A percentile compares a stretch with the other conserved stretches of the same genome.
Conservation (phyloP, 2,797 vertebrate species). For the Oryzias dopingdopingensis region DNA sequence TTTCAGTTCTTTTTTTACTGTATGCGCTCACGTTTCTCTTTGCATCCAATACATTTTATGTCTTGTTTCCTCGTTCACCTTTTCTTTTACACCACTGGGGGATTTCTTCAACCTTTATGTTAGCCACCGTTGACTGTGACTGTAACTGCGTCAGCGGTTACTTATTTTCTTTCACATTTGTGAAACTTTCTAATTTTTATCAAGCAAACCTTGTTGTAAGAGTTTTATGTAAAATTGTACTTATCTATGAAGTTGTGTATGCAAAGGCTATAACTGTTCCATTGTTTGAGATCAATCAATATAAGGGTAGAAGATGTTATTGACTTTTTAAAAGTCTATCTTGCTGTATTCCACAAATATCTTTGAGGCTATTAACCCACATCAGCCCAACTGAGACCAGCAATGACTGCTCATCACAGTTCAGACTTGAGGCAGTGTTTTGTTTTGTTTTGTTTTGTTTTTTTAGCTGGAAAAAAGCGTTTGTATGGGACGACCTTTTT, state of each 20-base stretch:
- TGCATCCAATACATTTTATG: slow-evolving; percentile 26
- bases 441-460: too few species aligned
- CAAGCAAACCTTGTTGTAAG: too few species aligned
- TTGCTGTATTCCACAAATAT: not conserved
- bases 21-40: slow-evolving; percentile 42
- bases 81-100: slow-evolving; percentile 14
- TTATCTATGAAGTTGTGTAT: not conserved
- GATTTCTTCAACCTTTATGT: slow-evolving; percentile 43
- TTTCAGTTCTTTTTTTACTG: slow-evolving; percentile 27
- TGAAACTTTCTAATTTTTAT: too few species aligned
- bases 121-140: not conserved
- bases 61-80: slow-evolving; percentile 6
- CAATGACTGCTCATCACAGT: slow-evolving; percentile 1
- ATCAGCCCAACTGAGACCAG: slow-evolving; percentile 4
- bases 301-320: slow-evolving; percentile 2
- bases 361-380: slow-evolving; percentile 4
- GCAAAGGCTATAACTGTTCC: slow-evolving; percentile 4
- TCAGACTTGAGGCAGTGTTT: too few species aligned
- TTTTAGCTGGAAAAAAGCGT: too few species aligned
- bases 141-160: too few species aligned
- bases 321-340: slow-evolving; percentile 11
- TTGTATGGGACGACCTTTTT: not conserved
- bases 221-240: not conserved
- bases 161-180: too few species aligned
- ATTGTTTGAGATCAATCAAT: not conserved